Evolutionary conservation across 1,140 invertebrate species (phyloP).

Genomic region (Diorhabda carinulata): DNA sequence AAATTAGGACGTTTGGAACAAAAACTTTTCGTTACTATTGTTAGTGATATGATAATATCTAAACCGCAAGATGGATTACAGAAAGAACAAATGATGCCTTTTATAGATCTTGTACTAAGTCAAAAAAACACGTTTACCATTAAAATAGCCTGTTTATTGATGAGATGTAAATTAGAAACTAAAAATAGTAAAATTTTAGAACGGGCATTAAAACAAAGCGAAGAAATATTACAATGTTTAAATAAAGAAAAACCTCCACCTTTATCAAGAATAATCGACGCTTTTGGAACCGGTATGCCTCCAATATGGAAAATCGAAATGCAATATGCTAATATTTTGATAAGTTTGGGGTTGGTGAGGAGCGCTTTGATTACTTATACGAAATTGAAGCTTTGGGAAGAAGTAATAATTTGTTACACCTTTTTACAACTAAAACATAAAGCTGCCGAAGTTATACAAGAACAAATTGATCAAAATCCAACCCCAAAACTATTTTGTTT

Average conservation of each 20-base stretch:
- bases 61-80: conserved; percentile 74
- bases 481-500: conserved; percentile 86
- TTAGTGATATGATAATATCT: conserved; percentile 66
- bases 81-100: conserved; percentile 75
- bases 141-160: conserved; percentile 62
- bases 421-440: conserved; percentile 78
- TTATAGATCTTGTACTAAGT: conserved; percentile 63
- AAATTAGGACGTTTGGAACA: conserved; percentile 72
- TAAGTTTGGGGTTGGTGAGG: conserved; percentile 78
- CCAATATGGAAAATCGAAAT: conserved; percentile 72
- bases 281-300: conserved; percentile 64
- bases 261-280: conserved; percentile 51
- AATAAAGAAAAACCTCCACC: conserved; percentile 47
- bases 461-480: conserved; percentile 75
- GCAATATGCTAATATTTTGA: conserved; percentile 72
- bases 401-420: conserved; percentile 88
- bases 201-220: conserved; percentile 79
- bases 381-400: conserved; percentile 82
- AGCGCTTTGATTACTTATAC: conserved; percentile 82
- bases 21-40: conserved; percentile 66
- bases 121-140: conserved; percentile 68
- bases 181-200: conserved; percentile 76
- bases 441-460: conserved; percentile 82
- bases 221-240: conserved; percentile 67
- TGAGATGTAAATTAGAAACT: conserved; percentile 68